Conservation (phyloP, 2,113 vertebrate species). For the Hydrochoerus hydrochaeris region DNA sequence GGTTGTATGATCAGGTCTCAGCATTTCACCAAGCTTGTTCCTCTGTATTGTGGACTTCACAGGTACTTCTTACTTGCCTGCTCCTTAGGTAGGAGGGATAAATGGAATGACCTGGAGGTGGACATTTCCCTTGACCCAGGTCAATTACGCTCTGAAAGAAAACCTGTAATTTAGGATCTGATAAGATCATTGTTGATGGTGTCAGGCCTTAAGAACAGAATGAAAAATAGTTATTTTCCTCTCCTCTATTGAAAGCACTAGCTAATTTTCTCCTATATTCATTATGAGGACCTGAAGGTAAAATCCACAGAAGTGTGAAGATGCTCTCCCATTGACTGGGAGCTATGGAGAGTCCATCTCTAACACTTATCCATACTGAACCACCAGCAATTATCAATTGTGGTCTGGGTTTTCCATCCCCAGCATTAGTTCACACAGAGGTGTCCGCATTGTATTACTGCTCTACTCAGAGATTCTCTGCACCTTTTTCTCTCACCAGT, state of each 20-base stretch:
- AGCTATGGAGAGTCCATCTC: neutral
- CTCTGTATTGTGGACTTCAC: neutral
- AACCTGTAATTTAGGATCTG: neutral
- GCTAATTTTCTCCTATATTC: neutral
- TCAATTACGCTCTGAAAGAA: neutral
- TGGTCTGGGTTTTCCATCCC: neutral
- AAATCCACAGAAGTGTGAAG: neutral
- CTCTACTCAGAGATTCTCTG: neutral
- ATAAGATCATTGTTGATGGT: neutral
- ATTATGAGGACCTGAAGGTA: neutral
- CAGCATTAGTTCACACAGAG: neutral
- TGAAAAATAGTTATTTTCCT: neutral
- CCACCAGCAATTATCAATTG: neutral
- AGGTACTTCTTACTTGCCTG: accelerated
- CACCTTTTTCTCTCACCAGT: neutral
- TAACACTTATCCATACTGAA: neutral
- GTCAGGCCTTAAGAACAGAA: neutral
- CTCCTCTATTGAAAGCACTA: neutral
- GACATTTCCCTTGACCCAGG: neutral
- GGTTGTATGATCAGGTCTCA: neutral
- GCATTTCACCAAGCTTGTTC: neutral
- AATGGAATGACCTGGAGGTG: neutral
- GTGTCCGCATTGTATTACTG: neutral
- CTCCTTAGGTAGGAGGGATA: neutral
- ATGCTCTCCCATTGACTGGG: too few relatives aligned